Conservation (phyloP, 2,113 vertebrate genomes). For the Pardalotus punctatus region DNA sequence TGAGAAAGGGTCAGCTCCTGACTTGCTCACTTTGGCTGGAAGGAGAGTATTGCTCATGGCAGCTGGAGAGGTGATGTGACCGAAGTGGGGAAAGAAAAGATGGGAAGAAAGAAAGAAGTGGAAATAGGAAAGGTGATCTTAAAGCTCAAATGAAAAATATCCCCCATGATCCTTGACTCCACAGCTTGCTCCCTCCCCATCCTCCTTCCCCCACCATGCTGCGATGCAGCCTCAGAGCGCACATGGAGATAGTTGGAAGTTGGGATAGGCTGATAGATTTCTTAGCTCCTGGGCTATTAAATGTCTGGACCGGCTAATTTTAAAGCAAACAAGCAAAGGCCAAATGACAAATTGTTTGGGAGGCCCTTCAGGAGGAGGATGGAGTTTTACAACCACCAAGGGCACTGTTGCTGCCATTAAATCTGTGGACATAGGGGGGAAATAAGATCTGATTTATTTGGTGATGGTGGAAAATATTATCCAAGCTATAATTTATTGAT, state of each 20-base stretch:
- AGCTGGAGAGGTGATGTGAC: background rate
- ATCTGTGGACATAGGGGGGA: background rate
- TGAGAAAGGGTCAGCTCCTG: conserved; percentile 44
- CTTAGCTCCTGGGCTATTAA: conserved; percentile 44
- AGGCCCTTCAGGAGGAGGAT: conserved; percentile 17
- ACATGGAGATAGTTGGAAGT: background rate
- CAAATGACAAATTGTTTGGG: conserved; percentile 36
- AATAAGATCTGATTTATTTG: conserved; percentile 55
- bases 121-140: conserved; percentile 29
- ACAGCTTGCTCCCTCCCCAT: background rate
- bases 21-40: background rate
- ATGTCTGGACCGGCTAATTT: conserved; percentile 40
- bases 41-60: conserved; percentile 26
- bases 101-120: background rate
- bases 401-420: conserved; percentile 17
- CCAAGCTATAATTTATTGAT: conserved; percentile 45
- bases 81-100: background rate
- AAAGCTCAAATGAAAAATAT: conserved; percentile 41
- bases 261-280: conserved; percentile 33
- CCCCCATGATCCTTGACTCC: background rate
- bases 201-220: background rate
- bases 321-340: conserved; percentile 5
- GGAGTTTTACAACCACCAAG: conserved; percentile 32
- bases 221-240: background rate
- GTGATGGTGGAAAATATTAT: conserved; percentile 5